Conservation (phyloP, 2,113 vertebrate genomes). For the Psilopogon haemacephalus region DNA sequence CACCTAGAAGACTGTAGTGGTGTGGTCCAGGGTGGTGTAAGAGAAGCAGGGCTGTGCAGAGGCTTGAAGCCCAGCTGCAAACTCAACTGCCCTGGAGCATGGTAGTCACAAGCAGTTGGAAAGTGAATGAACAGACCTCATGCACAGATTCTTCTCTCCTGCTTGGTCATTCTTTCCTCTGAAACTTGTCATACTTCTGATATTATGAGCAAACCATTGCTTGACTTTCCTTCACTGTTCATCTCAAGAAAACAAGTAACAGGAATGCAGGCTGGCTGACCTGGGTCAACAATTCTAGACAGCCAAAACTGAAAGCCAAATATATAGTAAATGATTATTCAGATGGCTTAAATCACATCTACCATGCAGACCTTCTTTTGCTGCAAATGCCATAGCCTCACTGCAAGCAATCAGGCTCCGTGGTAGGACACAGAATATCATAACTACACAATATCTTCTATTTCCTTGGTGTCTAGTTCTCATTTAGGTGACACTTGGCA, state of each 20-base stretch:
- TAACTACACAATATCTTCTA: fast-evolving
- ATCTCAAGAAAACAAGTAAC: background rate
- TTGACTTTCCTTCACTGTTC: background rate
- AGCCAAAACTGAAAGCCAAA: background rate
- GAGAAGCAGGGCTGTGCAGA: background rate
- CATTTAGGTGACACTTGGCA: background rate
- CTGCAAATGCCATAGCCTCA: background rate
- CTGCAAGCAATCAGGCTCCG: fast-evolving
- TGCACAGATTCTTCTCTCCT: background rate
- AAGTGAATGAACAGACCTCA: background rate
- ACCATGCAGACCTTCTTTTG: background rate
- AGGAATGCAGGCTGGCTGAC: background rate
- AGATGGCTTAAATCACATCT: background rate
- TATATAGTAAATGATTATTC: background rate
- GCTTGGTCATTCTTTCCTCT: background rate
- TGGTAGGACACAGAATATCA: background rate
- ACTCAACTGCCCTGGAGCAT: background rate
- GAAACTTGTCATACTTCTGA: background rate
- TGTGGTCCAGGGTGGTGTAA: background rate
- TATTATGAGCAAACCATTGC: background rate
- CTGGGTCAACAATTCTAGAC: background rate
- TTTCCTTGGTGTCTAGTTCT: background rate
- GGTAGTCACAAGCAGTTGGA: background rate
- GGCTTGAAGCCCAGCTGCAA: background rate
- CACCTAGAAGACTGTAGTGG: background rate